phyloP scores from a whole-genome alignment of 2,888 invertebrate genomes.

The Noctua pronuba region DNA sequence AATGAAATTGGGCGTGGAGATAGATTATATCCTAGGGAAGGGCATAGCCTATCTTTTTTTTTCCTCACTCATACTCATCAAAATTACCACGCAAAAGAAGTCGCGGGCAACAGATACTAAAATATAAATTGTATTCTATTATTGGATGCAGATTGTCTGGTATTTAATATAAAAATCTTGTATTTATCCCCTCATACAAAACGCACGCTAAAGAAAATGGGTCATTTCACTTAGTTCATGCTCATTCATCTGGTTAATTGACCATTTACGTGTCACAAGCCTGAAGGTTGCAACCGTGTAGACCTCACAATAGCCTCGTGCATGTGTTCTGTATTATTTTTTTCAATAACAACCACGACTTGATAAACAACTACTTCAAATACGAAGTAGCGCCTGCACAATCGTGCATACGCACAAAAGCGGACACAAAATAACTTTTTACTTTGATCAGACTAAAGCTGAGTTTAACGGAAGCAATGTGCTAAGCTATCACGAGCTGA shows the following conservation, averaged over 20 bases:
- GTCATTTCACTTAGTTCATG: conserved; percentile 40
- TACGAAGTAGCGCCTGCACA: background rate
- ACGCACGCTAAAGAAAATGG: conserved; percentile 27
- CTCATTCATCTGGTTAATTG: conserved; percentile 38
- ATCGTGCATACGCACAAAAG: background rate
- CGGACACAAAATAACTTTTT: background rate
- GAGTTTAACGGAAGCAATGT: background rate
- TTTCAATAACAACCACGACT: background rate
- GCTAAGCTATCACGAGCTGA: background rate
- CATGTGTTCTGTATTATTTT: background rate
- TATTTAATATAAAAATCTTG: background rate
- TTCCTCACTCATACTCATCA: too few species aligned
- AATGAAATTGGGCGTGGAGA: too few species aligned
- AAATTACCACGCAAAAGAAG: too few species aligned
- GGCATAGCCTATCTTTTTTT: too few species aligned
- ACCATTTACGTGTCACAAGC: conserved; percentile 30
- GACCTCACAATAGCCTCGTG: background rate
- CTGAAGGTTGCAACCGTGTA: background rate
- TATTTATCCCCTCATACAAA: conserved; percentile 15
- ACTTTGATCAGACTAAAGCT: background rate
- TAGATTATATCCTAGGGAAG: too few species aligned
- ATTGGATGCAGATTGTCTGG: background rate
- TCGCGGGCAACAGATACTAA: too few species aligned
- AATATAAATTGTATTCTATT: too few species aligned
- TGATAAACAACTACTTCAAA: background rate